Evolutionary conservation across 2,113 vertebrate species (phyloP).

Genomic region (Notarius quadriscutis): DNA sequence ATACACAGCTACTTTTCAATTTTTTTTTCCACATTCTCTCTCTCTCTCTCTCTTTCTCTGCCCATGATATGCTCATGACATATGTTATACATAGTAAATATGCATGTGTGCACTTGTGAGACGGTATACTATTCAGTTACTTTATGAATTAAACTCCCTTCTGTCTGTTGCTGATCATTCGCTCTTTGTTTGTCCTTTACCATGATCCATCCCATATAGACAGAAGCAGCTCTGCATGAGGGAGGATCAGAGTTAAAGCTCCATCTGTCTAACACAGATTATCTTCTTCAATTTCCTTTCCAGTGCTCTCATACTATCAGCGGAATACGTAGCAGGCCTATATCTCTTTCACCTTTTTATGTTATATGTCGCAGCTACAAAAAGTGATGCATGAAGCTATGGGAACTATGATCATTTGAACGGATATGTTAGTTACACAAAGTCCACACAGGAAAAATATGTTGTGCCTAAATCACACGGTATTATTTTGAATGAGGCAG

Average conservation of each 20-base stretch:
- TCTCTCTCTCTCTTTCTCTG: neutral
- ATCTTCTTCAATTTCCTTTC: conserved; percentile 35
- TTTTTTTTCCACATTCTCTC: neutral
- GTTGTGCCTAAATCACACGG: neutral
- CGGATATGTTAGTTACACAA: neutral
- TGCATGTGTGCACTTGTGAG: neutral
- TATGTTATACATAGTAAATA: neutral
- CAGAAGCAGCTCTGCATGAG: conserved; percentile 48
- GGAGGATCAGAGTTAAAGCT: conserved; percentile 46
- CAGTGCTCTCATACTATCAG: conserved; percentile 11
- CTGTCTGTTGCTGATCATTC: conserved; percentile 58
- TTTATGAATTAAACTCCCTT: conserved; percentile 56
- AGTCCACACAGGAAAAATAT: neutral
- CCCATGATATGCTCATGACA: neutral
- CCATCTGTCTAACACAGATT: conserved; percentile 51
- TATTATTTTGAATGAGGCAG: neutral
- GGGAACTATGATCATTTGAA: conserved; percentile 1
- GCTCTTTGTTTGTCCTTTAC: conserved; percentile 43
- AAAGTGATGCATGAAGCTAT: neutral
- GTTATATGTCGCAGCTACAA: neutral
- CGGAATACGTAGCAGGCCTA: conserved; percentile 1
- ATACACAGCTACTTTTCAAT: neutral
- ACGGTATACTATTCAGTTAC: conserved; percentile 25
- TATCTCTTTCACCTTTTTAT: neutral
- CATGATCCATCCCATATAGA: conserved; percentile 39